Base-by-base conservation (phyloP, 2,888 invertebrate genomes). In the Cephus runcator region DNA sequence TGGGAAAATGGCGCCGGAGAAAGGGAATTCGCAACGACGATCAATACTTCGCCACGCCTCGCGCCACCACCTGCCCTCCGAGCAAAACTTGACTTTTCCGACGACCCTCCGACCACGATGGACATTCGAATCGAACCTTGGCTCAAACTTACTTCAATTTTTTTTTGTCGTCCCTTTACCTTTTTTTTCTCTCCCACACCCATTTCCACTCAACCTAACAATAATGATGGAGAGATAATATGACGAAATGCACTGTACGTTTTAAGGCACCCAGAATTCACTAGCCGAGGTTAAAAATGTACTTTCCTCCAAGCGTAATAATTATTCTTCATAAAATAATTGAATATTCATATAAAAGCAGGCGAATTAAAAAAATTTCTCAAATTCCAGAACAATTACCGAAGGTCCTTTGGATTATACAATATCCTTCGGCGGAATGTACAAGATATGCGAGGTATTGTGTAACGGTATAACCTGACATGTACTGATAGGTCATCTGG, bases 41-140 rank as follows among this genome's bases (percentile, higher is more conserved):
- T 90, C 90, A 90, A 90, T 90, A 90, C 90, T 87, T 86, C 87
- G 90, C 90, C 90, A 90, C 90, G 90, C 90, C 90, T 90, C 90
- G 88, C 86, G 84, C 85, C 86, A 88, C 87, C 85, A 83, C 87
- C 87, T 86, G n/a, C 83, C 78, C 79, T 80, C 78, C 79, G 68
- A 34, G 74, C 35, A 80, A 85, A 87, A 85, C 88, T 86, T 85
- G 84, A 86, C 87, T 87, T 83, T 81, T 77, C 78, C 80, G 79
- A 80, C 81, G 76, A 79, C 75, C 79, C 79, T 80, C 79, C 77
- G 56, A 56, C 56, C 56, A 1, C 71, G 71, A 31, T 34, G 71
- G 71, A 31, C 71, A 71, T 31, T 71, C 71, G 31, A 71, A 71
- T 12, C 12, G 23, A 56, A 56, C 23, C 6, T 56, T 56, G 56